phyloP scores from a whole-genome alignment of 2,797 vertebrate species.

The Holocentrus rufus region DNA sequence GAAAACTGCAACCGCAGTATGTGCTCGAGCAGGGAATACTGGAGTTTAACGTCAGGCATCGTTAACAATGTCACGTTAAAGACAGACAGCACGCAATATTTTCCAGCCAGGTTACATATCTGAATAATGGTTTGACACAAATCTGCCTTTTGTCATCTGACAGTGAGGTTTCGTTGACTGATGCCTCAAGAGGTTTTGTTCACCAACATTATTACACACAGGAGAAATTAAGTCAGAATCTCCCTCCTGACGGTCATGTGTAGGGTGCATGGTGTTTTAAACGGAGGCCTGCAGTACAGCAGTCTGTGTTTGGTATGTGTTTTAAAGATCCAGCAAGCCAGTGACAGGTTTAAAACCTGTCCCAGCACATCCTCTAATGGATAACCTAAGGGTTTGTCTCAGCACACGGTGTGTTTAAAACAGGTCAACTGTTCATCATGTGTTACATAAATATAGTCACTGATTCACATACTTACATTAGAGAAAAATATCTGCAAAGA shows the following conservation, averaged over 20 bases:
- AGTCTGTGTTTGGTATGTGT: slow-evolving; percentile 44
- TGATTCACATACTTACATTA: too few relatives aligned
- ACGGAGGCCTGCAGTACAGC: not conserved
- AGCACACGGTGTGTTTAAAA: slow-evolving; percentile 20
- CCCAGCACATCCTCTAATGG: slow-evolving; percentile 11
- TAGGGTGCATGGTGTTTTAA: slow-evolving; percentile 1
- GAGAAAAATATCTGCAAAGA: not conserved
- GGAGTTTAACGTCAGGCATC: not conserved
- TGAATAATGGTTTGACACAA: not conserved
- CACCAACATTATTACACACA: not conserved
- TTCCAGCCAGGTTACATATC: slow-evolving; percentile 1
- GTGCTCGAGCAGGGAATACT: not conserved
- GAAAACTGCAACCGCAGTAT: not conserved
- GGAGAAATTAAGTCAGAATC: not conserved
- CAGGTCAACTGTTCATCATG: not conserved
- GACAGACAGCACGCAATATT: not conserved
- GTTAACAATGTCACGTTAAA: slow-evolving; percentile 7
- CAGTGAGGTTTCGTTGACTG: not conserved
- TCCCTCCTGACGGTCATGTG: not conserved
- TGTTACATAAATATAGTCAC: not conserved
- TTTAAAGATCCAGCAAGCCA: slow-evolving; percentile 30
- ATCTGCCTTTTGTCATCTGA: not conserved
- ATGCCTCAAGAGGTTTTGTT: not conserved
- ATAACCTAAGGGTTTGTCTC: slow-evolving; percentile 30
- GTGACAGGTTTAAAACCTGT: slow-evolving; percentile 54